phyloP scores from a whole-genome alignment of 2,113 vertebrate species.

The Varanus komodoensis region DNA sequence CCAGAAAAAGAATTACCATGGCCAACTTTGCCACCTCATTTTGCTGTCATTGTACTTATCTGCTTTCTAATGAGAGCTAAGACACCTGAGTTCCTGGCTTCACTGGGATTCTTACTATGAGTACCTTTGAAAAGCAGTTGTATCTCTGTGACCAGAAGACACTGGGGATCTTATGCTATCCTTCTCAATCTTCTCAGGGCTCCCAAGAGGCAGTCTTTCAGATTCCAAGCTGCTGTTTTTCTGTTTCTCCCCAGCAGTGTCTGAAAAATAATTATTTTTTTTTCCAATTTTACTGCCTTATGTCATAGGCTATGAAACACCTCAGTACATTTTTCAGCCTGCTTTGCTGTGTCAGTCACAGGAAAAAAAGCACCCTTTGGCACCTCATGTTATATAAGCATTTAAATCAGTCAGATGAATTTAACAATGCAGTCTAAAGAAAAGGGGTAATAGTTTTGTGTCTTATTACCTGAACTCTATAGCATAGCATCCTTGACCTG shows the following conservation, averaged over 20 bases:
- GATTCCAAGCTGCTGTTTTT: background rate
- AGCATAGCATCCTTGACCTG: background rate
- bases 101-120: background rate
- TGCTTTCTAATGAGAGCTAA: slow-evolving; percentile 24
- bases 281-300: background rate
- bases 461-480: background rate
- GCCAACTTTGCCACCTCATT: slow-evolving; percentile 26
- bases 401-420: background rate
- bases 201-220: slow-evolving; percentile 3
- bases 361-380: background rate
- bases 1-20: slow-evolving; percentile 41
- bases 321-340: background rate
- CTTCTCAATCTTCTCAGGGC: background rate
- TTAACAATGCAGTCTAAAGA: background rate
- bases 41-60: slow-evolving; percentile 26
- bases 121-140: fast-evolving
- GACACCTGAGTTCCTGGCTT: slow-evolving; percentile 7
- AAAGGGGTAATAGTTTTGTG: too few relatives aligned
- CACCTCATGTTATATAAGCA: background rate
- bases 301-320: background rate
- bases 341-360: background rate
- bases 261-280: background rate
- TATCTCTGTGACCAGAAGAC: slow-evolving; percentile 16
- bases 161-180: slow-evolving; percentile 13
- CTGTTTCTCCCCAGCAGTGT: background rate